These are phyloP conservation scores for Chlorodrepanis virens DNA, from an alignment of 2,113 vertebrate species.

Conservation along the genomic window DNA sequence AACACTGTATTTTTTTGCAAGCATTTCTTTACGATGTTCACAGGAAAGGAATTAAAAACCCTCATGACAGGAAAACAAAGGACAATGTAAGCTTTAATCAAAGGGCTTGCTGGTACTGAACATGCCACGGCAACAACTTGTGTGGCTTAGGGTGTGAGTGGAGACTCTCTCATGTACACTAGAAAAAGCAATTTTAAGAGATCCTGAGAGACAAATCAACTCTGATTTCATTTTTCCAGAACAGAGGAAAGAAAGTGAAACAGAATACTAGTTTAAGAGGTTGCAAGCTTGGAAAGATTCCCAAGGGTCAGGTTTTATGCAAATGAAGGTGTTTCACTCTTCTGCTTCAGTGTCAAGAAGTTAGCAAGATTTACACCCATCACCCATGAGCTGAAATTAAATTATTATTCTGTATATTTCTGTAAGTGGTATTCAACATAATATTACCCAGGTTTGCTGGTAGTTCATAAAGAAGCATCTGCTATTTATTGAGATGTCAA, in stretches of 20 bases:
- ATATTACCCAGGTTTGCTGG: not conserved
- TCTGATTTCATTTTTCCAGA: not conserved
- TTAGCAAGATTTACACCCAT: not conserved
- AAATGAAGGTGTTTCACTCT: not conserved
- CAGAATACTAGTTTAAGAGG: not conserved
- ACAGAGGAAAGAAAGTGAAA: not conserved
- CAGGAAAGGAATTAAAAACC: not conserved
- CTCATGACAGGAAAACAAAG: not conserved
- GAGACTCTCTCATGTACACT: not conserved
- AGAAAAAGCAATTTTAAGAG: not conserved
- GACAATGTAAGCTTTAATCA: not conserved
- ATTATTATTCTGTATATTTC: constrained; percentile 18
- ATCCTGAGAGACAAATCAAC: not conserved
- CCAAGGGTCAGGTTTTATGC: not conserved
- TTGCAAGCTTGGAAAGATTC: not conserved
- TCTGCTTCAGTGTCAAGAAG: not conserved
- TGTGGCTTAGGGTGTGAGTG: not conserved
- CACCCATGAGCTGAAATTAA: not conserved
- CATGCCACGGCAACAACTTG: not conserved
- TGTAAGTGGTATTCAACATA: not conserved
- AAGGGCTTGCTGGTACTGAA: not conserved
- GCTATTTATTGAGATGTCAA: constrained; percentile 54
- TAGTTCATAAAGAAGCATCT: not conserved
- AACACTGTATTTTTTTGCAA: not conserved
- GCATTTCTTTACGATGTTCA: not conserved